Conservation (phyloP, 2,888 invertebrate genomes). For the Terebella lapidaria region DNA sequence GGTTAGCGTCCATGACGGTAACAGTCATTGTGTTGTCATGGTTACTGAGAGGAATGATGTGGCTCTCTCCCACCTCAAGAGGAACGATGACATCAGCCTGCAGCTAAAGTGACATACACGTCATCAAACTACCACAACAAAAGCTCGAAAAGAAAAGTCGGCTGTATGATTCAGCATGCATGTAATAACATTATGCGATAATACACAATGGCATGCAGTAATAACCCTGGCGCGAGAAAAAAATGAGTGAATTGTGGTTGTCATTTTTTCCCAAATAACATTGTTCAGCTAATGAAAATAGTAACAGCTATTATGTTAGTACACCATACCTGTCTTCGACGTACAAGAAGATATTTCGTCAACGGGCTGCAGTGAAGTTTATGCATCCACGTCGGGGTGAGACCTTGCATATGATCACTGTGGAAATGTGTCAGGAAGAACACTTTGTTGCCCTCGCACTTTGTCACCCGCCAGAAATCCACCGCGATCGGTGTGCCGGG, state of each 20-base stretch:
- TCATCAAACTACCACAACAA: too few species aligned
- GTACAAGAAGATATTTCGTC: constrained; percentile 35
- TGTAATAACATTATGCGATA: too few species aligned
- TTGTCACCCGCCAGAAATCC: constrained; percentile 44
- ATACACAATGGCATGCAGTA: too few species aligned
- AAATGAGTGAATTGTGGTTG: too few species aligned
- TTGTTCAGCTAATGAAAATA: too few species aligned
- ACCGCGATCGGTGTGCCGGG: constrained; percentile 50
- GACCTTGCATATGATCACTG: constrained; percentile 50
- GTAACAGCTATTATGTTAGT: too few species aligned
- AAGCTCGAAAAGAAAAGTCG: too few species aligned
- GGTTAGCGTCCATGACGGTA: constrained; percentile 53
- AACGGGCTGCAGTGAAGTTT: constrained; percentile 49
- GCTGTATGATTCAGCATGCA: too few species aligned
- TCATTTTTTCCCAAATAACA: too few species aligned
- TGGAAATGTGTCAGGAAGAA: constrained; percentile 53
- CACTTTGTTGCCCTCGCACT: constrained; percentile 32
- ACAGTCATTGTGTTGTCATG: constrained; percentile 43
- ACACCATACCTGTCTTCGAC: constrained; percentile 25
- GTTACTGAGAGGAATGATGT: constrained; percentile 29
- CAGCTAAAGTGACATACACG: too few species aligned
- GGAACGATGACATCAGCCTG: constrained; percentile 27
- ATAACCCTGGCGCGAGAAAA: too few species aligned
- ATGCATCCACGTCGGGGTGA: constrained; percentile 46
- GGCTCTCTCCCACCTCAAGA: constrained; percentile 28